Conservation (phyloP, 2,888 invertebrate genomes). For the Protophormia terraenovae region DNA sequence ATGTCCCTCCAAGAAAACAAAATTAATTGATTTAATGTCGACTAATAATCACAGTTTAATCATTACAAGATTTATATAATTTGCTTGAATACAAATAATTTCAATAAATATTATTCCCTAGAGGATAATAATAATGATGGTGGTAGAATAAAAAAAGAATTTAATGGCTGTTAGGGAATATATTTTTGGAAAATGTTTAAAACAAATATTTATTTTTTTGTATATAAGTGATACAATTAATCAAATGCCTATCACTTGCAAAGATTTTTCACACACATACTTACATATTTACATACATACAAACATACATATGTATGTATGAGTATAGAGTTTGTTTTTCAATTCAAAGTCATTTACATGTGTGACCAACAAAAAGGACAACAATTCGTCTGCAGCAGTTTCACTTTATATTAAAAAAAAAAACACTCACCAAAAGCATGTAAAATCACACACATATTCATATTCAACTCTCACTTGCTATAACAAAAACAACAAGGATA, state of each 20-base stretch:
- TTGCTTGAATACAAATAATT: not conserved
- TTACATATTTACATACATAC: not conserved
- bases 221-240: constrained; percentile 47
- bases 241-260: constrained; percentile 60
- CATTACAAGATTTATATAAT: constrained; percentile 5
- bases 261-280: not conserved
- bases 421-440: not conserved
- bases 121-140: not conserved
- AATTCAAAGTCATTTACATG: constrained; percentile 64
- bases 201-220: not conserved
- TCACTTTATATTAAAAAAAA: not conserved
- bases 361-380: constrained; percentile 56
- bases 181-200: no score
- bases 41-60: constrained; percentile 23
- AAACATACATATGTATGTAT: not conserved
- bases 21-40: constrained; percentile 19
- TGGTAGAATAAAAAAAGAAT: not conserved
- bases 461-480: not conserved
- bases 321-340: not conserved
- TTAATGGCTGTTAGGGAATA: constrained; percentile 12
- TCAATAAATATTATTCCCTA: not conserved
- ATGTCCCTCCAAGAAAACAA: not conserved
- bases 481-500: not conserved
- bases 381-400: constrained; percentile 42
- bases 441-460: not conserved